Conservation (phyloP, 2,113 vertebrate genomes). For the Trichechus manatus region DNA sequence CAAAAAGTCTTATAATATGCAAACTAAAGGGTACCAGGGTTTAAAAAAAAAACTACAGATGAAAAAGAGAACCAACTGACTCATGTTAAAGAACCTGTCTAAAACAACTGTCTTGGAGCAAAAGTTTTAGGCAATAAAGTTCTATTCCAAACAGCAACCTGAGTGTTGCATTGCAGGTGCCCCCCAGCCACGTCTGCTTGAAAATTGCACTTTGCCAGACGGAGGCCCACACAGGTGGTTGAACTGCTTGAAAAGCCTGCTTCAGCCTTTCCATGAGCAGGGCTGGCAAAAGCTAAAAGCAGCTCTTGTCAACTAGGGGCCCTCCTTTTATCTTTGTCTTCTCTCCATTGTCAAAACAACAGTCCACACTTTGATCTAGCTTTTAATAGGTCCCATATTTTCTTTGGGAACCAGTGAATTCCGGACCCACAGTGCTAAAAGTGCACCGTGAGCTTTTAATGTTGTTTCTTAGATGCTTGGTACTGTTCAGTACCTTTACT, state of each 20-base stretch:
- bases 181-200: background rate
- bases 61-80: background rate
- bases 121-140: background rate
- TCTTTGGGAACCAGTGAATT: slow-evolving; percentile 85
- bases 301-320: slow-evolving; percentile 61
- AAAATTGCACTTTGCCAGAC: background rate
- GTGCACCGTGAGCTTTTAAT: background rate
- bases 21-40: background rate
- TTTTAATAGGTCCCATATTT: slow-evolving; percentile 60
- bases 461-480: background rate
- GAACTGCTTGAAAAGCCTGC: background rate
- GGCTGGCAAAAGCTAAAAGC: slow-evolving; percentile 83
- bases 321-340: slow-evolving; percentile 75
- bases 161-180: background rate
- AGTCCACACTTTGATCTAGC: slow-evolving; percentile 85
- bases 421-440: slow-evolving; percentile 76
- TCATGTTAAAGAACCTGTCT: background rate
- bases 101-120: background rate
- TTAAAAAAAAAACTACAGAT: background rate
- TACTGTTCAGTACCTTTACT: background rate
- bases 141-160: background rate
- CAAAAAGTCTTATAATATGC: background rate
- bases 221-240: background rate
- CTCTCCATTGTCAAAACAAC: slow-evolving; percentile 86
- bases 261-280: slow-evolving; percentile 44